Evolutionary conservation across 2,888 invertebrate species (phyloP), one percentile per base, ranked within the genome.

Genomic region (Scaptomyza polygonia): DNA sequence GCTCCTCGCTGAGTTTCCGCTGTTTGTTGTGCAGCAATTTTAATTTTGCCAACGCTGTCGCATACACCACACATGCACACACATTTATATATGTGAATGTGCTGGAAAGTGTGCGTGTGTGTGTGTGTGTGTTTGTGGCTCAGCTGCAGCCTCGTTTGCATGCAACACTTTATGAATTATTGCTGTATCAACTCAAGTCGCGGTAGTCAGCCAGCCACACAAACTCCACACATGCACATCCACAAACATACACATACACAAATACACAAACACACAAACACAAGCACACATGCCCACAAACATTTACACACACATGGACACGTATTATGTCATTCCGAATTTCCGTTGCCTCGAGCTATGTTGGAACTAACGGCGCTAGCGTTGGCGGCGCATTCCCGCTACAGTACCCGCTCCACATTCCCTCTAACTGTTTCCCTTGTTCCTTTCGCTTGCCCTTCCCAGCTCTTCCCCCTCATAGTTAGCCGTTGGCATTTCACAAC

Each of bases 141-240:
- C 84, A 85, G 88, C 84, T 88, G 88, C 78, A 86, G 76, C 78
- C 81, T 88, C 86, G 86, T 88, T 88, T 86, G 88, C 85, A 88
- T 88, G 85, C 88, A 88, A 88, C 85, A 86, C 82, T 88, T 88
- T 88, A 88, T 86, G 85, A 86, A 88, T 86, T 86, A 86, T 86
- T 84, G 88, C 85, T 83, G 85, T 83, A 85, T 85, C 86, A 85
- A 86, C 88, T 86, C 84, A 88, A 85, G 85, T 88, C 85, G 88
- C 84, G 88, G 86, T 76, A 62, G 67, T 67, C 79, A 73, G 59
- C 80, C 84, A 86, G 72, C 67, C 68, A 67, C 71, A 73, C 45
- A 62, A 21, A 42, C 77, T 55, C 74, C 67, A 49, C 49, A 64
- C 63, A 54, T n/a, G n/a, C 43, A 27, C 59, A 39, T 30, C n/a